Evolutionary conservation across 2,888 invertebrate genomes (phyloP).

Genomic region (Scrobipalpa costella): DNA sequence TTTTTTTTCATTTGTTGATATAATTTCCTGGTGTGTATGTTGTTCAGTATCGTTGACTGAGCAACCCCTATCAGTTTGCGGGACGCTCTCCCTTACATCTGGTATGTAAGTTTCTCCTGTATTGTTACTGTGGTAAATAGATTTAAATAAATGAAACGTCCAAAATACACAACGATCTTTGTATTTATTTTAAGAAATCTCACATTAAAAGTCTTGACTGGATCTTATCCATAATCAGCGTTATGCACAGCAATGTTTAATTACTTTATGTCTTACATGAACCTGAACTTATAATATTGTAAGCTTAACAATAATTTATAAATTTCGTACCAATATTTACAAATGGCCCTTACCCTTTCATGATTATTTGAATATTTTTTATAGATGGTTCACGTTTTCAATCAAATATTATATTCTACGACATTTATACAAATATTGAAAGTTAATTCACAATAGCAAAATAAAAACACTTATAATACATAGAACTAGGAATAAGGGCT

Average conservation of each 20-base stretch:
- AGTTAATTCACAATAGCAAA: constrained; percentile 15
- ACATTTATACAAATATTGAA: constrained; percentile 9
- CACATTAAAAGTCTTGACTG: constrained; percentile 77
- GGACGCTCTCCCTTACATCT: too few relatives aligned
- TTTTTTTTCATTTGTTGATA: too few relatives aligned
- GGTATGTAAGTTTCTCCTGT: too few relatives aligned
- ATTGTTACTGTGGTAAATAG: too few relatives aligned
- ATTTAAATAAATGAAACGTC: constrained; percentile 47
- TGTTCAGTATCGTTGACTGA: too few relatives aligned
- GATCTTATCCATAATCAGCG: constrained; percentile 79
- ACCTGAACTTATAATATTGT: constrained; percentile 50
- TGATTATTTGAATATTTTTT: constrained; percentile 32
- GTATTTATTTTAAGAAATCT: constrained; percentile 73
- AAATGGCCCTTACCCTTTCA: constrained; percentile 59
- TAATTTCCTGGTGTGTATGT: too few relatives aligned
- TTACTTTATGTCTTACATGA: constrained; percentile 49
- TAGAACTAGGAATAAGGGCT: constrained; percentile 56
- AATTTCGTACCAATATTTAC: constrained; percentile 68
- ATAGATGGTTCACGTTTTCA: not conserved
- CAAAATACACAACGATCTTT: constrained; percentile 69
- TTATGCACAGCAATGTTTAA: constrained; percentile 71
- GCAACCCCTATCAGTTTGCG: too few relatives aligned
- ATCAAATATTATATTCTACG: not conserved
- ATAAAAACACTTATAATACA: constrained; percentile 24
- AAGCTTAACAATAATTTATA: constrained; percentile 42